Conservation (phyloP, 1,140 invertebrate genomes). For the Nymphalis io region DNA sequence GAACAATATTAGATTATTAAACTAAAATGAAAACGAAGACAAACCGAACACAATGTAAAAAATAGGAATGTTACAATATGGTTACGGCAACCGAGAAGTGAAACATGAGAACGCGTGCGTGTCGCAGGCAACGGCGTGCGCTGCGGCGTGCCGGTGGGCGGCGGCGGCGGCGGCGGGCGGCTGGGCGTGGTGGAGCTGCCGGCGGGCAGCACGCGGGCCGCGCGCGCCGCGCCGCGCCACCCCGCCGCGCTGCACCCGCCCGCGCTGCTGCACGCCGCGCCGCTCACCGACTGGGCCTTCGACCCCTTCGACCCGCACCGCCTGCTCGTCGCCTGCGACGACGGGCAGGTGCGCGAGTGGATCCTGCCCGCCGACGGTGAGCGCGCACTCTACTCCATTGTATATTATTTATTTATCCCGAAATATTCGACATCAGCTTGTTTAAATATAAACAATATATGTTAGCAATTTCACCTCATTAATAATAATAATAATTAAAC, state of each 20-base stretch:
- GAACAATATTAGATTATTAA: too few species aligned
- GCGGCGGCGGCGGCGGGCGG: conserved; percentile 93
- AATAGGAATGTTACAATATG: too few species aligned
- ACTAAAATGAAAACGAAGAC: too few species aligned
- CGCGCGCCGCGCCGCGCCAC: conserved; percentile 85
- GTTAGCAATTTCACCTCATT: too few species aligned
- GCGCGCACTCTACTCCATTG: conserved; percentile 1
- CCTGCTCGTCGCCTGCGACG: conserved; percentile 93
- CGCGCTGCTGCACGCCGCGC: conserved; percentile 92
- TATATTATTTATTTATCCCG: too few species aligned
- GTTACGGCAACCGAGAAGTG: too few species aligned
- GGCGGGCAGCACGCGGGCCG: conserved; percentile 80
- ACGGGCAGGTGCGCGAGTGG: conserved; percentile 94
- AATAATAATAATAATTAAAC: too few species aligned
- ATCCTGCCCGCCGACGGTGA: conserved; percentile 83
- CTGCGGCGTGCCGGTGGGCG: conserved; percentile 92
- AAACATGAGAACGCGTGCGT: neutral
- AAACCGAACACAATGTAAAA: too few species aligned
- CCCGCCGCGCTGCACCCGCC: conserved; percentile 88
- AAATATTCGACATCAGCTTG: too few species aligned
- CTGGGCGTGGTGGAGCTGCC: conserved; percentile 93
- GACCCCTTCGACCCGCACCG: conserved; percentile 93
- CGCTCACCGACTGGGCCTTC: conserved; percentile 95
- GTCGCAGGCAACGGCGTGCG: conserved; percentile 88
- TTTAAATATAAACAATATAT: too few species aligned